Conservation (phyloP, 2,113 vertebrate species). For the Emydura subglobosa region DNA sequence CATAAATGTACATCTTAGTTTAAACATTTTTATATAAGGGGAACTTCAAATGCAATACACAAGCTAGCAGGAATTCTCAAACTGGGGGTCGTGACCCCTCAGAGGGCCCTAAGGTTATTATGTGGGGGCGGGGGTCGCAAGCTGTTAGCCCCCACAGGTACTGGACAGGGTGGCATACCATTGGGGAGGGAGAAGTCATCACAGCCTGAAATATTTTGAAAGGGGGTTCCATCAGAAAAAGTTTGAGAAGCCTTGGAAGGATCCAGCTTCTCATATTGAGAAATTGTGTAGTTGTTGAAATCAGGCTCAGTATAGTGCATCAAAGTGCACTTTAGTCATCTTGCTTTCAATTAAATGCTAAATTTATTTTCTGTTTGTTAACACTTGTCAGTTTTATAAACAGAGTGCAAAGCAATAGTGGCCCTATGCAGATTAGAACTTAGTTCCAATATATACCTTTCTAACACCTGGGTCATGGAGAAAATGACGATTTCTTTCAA, state of each 20-base stretch:
- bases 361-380: neutral
- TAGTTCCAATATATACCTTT: neutral
- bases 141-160: too few species aligned
- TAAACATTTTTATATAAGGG: neutral
- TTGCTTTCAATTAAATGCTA: neutral
- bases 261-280: neutral
- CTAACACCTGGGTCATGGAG: neutral
- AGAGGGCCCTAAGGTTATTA: too few species aligned
- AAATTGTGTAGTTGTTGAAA: neutral
- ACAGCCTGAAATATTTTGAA: too few species aligned
- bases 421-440: neutral
- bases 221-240: too few species aligned
- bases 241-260: neutral
- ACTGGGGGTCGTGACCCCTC: too few species aligned
- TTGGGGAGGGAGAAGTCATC: too few species aligned
- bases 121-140: too few species aligned
- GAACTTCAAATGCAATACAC: neutral
- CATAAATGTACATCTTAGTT: neutral
- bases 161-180: too few species aligned
- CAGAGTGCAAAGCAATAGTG: neutral
- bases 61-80: neutral
- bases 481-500: neutral
- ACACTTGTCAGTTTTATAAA: neutral
- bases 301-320: neutral
- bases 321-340: neutral